Conservation (phyloP, 2,113 vertebrate genomes). For the Syngnathoides biaculeatus region DNA sequence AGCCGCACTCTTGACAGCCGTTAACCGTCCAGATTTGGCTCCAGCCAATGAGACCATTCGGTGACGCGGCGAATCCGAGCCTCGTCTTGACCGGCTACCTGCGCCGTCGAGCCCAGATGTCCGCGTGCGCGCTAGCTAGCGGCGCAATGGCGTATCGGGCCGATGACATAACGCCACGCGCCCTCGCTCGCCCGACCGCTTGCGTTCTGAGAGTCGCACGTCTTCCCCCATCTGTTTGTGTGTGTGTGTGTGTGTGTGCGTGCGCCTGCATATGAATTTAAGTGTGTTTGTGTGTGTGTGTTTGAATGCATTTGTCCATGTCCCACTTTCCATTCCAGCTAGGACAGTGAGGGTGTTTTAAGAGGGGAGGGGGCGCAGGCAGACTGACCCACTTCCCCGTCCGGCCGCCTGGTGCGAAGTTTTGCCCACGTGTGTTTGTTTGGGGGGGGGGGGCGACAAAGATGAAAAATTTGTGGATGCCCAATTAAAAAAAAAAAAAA, state of each 20-base stretch:
- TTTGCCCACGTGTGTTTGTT: conserved; percentile 14
- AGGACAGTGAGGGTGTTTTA: conserved; percentile 49
- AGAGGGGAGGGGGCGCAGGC: conserved; percentile 53
- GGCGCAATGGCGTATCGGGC: conserved; percentile 29
- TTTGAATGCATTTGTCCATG: conserved; percentile 20
- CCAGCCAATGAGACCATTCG: no score
- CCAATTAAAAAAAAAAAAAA: conserved; percentile 58
- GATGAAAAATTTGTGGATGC: conserved; percentile 44
- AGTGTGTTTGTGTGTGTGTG: conserved; percentile 25
- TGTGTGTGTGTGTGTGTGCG: conserved; percentile 16
- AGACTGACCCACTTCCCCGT: conserved; percentile 58
- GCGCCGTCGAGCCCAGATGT: not conserved
- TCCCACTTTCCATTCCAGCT: conserved; percentile 65
- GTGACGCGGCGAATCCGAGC: not conserved
- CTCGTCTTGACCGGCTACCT: not conserved
- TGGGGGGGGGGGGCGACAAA: no score
- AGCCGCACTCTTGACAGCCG: no score
- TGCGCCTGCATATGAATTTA: conserved; percentile 5
- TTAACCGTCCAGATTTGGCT: no score
- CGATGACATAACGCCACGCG: conserved; percentile 58
- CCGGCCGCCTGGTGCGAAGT: conserved; percentile 39
- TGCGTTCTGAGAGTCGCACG: conserved; percentile 57
- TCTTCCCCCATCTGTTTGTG: conserved; percentile 49
- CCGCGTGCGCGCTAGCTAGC: conserved; percentile 41
- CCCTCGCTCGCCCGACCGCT: conserved; percentile 58